Base-by-base conservation (phyloP, 2,113 vertebrate genomes). In the Tragulus kanchil region DNA sequence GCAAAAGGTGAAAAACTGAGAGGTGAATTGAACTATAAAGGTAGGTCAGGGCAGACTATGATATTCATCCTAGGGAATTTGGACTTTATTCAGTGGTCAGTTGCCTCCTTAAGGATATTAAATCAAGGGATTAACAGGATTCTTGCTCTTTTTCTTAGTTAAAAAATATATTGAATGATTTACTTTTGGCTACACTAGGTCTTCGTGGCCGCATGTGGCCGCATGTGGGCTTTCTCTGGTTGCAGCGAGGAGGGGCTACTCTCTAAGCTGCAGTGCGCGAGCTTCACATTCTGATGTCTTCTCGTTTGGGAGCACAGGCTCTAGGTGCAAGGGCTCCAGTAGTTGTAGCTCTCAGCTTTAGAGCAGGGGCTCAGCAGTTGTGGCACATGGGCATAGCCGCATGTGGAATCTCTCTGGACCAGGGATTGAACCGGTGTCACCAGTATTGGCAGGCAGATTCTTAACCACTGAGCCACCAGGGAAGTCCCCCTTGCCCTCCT, bases 61-160 rank as follows among this genome's bases (percentile, higher is more conserved):
- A 77, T 88, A 78, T 61, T 61, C 61, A 82, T 71, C 78, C n/a
- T 71, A 85, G 28, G n/a, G 78, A 79, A 13, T 75, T 23, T 59
- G 90, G n/a, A 90, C 75, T 93, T 85, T 61, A 65, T 82, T 64
- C 42, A 54, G 95, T 54, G 56, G 23, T 58, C 19, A 82, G 50
- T 75, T 83, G 25, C 14, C 42, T 59, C 65, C 52, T 48, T 88
- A 84, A 67, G 77, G 14, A 25, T 31, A 52, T 82, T 87, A 75
- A 82, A 67, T 73, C 15, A 61, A 54, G 77, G 45, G 25, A 83
- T 56, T 83, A 67, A 94, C 31, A 87, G 36, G 67, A 87, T 16
- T 26, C 25, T 52, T 13, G 8, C 73, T 45, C 10, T 45, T 73
- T 11, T 67, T 36, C 36, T 71, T 23, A 45, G 69, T 73, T 73